phyloP scores from a whole-genome alignment of 2,113 vertebrate species.

The Rhegmatorhina hoffmannsi region DNA sequence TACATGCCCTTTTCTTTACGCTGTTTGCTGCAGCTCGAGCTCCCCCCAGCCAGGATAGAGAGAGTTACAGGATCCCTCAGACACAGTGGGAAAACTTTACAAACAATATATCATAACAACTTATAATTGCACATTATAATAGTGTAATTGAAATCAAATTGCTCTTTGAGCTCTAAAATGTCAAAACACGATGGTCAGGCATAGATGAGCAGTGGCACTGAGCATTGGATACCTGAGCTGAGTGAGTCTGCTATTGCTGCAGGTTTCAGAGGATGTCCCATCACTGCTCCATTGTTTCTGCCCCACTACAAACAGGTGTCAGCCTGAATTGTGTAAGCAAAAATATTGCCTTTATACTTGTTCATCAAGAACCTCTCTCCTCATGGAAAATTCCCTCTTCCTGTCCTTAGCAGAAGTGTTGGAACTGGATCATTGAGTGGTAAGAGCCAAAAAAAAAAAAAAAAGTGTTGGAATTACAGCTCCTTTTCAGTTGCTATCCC shows the following conservation, averaged over 20 bases:
- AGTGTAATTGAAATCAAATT: not conserved
- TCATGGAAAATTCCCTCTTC: not conserved
- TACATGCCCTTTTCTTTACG: fast-evolving
- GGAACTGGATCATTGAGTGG: constrained; percentile 23
- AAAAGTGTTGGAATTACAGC: not conserved
- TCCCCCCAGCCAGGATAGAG: not conserved
- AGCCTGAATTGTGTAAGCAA: not conserved
- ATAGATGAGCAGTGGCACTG: not conserved
- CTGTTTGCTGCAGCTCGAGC: not conserved
- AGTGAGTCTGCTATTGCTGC: not conserved
- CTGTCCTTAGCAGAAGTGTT: not conserved
- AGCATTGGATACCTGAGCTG: not conserved
- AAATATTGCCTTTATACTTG: not conserved
- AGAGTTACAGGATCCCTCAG: not conserved
- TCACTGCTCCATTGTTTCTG: not conserved
- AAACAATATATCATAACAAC: not conserved
- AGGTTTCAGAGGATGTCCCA: not conserved
- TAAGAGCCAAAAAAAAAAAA: not conserved
- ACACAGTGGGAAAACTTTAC: not conserved
- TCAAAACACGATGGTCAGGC: not conserved
- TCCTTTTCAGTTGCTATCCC: constrained; percentile 20
- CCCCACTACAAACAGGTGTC: not conserved
- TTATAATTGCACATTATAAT: not conserved
- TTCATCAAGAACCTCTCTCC: not conserved
- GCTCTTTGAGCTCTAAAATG: not conserved